Percentiles rank a stretch among this genome's conserved stretches.
phyloP scores from a whole-genome alignment of 2,113 vertebrate species.

The Hemibagrus wyckioides region DNA sequence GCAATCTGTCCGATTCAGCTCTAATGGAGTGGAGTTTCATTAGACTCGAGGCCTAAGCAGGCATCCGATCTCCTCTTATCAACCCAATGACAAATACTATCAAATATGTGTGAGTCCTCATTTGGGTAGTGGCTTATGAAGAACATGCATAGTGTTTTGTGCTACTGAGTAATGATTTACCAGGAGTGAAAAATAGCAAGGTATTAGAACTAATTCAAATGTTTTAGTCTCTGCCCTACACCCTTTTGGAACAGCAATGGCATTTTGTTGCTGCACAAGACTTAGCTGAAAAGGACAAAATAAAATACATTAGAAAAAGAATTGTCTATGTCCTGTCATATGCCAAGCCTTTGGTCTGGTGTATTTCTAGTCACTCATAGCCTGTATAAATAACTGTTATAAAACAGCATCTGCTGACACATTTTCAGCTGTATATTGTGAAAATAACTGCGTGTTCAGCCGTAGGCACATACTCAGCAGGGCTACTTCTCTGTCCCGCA shows the following conservation, averaged over 20 bases:
- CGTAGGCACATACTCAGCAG: conserved; percentile 19
- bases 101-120: conserved; percentile 48
- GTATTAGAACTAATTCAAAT: background rate
- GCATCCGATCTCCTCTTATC: conserved; percentile 73
- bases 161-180: background rate
- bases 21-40: conserved; percentile 88
- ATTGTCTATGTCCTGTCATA: background rate
- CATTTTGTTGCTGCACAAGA: background rate
- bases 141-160: conserved; percentile 1
- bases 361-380: background rate
- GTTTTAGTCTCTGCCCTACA: background rate
- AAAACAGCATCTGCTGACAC: background rate
- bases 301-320: background rate
- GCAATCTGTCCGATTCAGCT: conserved; percentile 83
- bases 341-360: background rate
- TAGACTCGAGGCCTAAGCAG: conserved; percentile 74
- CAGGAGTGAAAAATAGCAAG: background rate
- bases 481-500: conserved; percentile 15
- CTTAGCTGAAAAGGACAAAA: background rate
- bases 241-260: background rate
- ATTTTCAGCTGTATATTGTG: background rate
- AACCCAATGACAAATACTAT: conserved; percentile 71
- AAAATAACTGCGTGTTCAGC: conserved; percentile 28
- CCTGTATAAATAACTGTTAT: background rate
- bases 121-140: conserved; percentile 25